A percentile compares a stretch with the other conserved stretches of the same genome.
Evolutionary conservation across 1,140 invertebrate genomes (phyloP).

Genomic region (Aphelenchoides fujianensis): DNA sequence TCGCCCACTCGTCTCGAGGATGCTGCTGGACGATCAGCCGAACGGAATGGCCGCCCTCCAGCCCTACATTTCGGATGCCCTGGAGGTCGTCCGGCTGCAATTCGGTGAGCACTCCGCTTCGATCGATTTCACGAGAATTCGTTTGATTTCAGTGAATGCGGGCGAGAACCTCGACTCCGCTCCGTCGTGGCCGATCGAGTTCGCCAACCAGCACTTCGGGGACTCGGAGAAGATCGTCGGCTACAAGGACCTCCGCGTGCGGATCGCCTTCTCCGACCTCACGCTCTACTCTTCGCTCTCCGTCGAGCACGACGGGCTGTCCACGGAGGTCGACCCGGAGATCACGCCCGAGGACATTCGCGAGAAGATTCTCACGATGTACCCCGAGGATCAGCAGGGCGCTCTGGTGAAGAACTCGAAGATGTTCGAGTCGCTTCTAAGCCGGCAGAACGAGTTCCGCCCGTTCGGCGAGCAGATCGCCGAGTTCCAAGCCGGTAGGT

Average conservation of each 20-base stretch:
- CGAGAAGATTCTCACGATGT: slow-evolving; percentile 29
- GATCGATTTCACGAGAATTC: too few relatives aligned
- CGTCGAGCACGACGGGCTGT: slow-evolving; percentile 20
- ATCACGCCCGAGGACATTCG: slow-evolving; percentile 38
- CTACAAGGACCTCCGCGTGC: slow-evolving; percentile 42
- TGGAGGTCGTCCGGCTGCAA: slow-evolving; percentile 36
- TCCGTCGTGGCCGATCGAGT: slow-evolving; percentile 35
- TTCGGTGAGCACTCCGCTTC: slow-evolving; percentile 40
- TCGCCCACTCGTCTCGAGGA: background rate
- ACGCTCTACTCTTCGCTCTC: slow-evolving; percentile 39
- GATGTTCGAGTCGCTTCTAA: slow-evolving; percentile 31
- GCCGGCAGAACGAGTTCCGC: slow-evolving; percentile 28
- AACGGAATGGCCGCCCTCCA: slow-evolving; percentile 6
- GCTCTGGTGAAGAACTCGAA: slow-evolving; percentile 22
- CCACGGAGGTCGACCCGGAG: background rate
- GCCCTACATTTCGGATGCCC: slow-evolving; percentile 37
- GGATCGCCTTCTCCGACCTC: slow-evolving; percentile 35
- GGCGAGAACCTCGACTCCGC: slow-evolving; percentile 23
- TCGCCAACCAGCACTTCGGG: slow-evolving; percentile 50
- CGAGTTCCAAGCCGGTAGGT: slow-evolving; percentile 31
- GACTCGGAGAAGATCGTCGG: slow-evolving; percentile 46
- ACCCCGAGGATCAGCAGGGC: slow-evolving; percentile 38
- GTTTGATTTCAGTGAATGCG: slow-evolving; percentile 39
- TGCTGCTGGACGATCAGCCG: slow-evolving; percentile 4
- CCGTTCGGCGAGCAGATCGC: slow-evolving; percentile 38